Conservation (phyloP, 2,113 vertebrate genomes). For the Heptranchias perlo region DNA sequence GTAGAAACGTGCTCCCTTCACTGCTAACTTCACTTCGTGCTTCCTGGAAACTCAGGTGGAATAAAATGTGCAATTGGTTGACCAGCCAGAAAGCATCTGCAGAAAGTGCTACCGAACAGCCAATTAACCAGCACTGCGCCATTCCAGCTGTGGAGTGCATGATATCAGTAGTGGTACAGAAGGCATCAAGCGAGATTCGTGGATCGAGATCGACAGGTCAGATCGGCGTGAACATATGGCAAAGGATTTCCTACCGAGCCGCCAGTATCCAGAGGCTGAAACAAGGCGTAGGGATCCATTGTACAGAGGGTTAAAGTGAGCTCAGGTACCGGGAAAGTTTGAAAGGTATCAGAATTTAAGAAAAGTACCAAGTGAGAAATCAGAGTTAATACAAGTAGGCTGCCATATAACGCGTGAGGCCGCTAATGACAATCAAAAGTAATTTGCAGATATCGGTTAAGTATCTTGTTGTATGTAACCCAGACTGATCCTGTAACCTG, state of each 20-base stretch:
- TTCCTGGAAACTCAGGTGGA: no score
- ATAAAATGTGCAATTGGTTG: no score
- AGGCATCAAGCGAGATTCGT: neutral
- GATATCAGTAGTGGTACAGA: neutral
- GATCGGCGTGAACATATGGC: neutral
- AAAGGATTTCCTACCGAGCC: neutral
- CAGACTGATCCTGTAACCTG: neutral
- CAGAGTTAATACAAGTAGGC: neutral
- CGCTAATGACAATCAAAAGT: neutral
- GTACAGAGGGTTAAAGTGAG: neutral
- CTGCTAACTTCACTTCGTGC: no score
- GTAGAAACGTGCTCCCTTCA: no score
- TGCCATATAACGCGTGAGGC: neutral
- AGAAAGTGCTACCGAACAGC: no score
- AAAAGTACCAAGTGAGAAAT: neutral
- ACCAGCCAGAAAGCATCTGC: no score
- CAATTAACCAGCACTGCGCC: no score
- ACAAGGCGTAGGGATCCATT: neutral
- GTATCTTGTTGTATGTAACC: neutral
- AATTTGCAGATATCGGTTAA: neutral
- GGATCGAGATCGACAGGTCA: neutral
- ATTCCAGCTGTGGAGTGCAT: no score
- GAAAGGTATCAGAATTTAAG: neutral
- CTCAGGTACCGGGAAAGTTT: neutral
- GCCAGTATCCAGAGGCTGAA: neutral